phyloP scores from a whole-genome alignment of 2,888 invertebrate genomes.

The Neocrepidodera transversa region DNA sequence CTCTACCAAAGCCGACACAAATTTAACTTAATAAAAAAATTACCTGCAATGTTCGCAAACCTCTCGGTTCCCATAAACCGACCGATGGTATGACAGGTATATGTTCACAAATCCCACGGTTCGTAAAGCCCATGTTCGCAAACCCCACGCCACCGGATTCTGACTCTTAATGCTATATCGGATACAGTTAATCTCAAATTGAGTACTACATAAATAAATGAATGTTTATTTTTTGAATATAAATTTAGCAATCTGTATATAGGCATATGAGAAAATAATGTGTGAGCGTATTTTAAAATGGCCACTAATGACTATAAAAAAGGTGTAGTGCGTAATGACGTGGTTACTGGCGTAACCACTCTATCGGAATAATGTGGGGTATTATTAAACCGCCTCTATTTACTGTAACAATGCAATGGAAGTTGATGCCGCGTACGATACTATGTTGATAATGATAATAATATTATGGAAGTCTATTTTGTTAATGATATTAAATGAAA shows the following conservation, averaged over 20 bases:
- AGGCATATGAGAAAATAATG: not conserved
- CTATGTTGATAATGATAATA: constrained; percentile 11
- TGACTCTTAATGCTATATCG: too few relatives aligned
- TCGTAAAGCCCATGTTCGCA: too few relatives aligned
- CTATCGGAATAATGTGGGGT: constrained; percentile 28
- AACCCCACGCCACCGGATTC: too few relatives aligned
- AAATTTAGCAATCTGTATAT: not conserved
- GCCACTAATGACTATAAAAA: constrained; percentile 35
- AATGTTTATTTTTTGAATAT: too few relatives aligned
- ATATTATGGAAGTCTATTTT: not conserved
- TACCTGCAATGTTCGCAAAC: too few relatives aligned
- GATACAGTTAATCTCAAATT: too few relatives aligned
- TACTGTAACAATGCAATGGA: constrained; percentile 12
- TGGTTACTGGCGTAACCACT: constrained; percentile 32
- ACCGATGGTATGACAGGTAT: too few relatives aligned
- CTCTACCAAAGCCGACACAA: too few relatives aligned
- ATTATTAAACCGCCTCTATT: constrained; percentile 20
- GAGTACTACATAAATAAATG: too few relatives aligned
- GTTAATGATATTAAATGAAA: constrained; percentile 1
- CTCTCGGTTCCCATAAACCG: too few relatives aligned
- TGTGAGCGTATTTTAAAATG: constrained; percentile 14
- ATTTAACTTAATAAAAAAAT: too few relatives aligned
- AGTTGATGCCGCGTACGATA: constrained; percentile 7
- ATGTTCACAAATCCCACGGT: too few relatives aligned
- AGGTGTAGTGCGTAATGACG: constrained; percentile 35